Evolutionary conservation across 2,797 vertebrate species (phyloP).

Genomic region (Helarctos malayanus): DNA sequence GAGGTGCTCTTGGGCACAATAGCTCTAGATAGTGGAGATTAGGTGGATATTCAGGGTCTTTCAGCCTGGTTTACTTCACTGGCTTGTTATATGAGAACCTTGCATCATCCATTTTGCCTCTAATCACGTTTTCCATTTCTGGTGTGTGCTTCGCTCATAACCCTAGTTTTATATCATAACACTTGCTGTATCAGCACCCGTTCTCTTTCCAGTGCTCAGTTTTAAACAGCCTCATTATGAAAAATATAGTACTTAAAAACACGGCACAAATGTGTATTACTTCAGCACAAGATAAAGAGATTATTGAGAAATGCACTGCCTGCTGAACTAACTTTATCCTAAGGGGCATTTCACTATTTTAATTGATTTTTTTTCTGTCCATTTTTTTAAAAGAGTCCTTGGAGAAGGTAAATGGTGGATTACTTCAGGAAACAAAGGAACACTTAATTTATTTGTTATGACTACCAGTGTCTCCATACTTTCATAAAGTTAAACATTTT

Average conservation of each 20-base stretch:
- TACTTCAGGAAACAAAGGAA: conserved; percentile 88
- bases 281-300: conserved; percentile 84
- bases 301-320: conserved; percentile 85
- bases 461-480: conserved; percentile 85
- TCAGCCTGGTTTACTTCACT: conserved; percentile 59
- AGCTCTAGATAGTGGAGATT: conserved; percentile 60
- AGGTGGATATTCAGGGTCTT: conserved; percentile 75
- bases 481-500: conserved; percentile 84
- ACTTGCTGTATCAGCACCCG: conserved; percentile 81
- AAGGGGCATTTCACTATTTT: conserved; percentile 87
- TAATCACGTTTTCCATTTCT: conserved; percentile 77
- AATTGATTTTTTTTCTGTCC: conserved; percentile 89
- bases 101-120: conserved; percentile 76
- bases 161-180: conserved; percentile 81
- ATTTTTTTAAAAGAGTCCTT: conserved; percentile 89
- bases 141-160: conserved; percentile 75
- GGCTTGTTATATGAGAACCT: conserved; percentile 77
- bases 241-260: conserved; percentile 84
- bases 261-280: conserved; percentile 81
- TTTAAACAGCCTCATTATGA: conserved; percentile 85
- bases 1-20: conserved; percentile 77
- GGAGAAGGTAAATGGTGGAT: conserved; percentile 87
- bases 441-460: conserved; percentile 86
- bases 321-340: conserved; percentile 88
- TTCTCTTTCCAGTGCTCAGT: conserved; percentile 82